Evolutionary conservation across 2,113 vertebrate genomes (phyloP).

Genomic region (Stegostoma tigrinum): DNA sequence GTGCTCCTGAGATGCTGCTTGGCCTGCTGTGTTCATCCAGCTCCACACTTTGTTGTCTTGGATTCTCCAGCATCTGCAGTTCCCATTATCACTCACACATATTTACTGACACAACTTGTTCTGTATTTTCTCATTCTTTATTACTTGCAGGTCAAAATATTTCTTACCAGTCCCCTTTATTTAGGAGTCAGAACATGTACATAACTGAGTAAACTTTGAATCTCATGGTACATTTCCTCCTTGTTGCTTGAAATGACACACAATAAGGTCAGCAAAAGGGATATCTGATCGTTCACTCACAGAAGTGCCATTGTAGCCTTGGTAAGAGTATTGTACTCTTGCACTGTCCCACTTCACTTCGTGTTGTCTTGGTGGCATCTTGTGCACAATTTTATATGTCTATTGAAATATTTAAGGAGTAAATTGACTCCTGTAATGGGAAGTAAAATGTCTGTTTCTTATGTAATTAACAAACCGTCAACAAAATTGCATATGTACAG

Average conservation of each 20-base stretch:
- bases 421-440: not conserved
- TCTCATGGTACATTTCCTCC: not conserved
- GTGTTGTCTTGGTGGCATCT: not conserved
- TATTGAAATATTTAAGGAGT: not conserved
- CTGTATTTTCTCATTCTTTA: not conserved
- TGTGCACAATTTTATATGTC: not conserved
- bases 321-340: not conserved
- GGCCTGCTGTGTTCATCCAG: too few species aligned
- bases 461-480: not conserved
- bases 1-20: too few species aligned
- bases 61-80: too few species aligned
- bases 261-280: not conserved
- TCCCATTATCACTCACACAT: too few species aligned
- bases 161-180: not conserved
- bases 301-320: not conserved
- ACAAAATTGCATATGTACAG: not conserved
- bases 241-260: constrained; percentile 4
- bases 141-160: not conserved
- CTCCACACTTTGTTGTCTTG: too few species aligned
- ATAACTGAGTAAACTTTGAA: constrained; percentile 25
- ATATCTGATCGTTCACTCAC: not conserved
- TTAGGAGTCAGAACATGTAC: constrained; percentile 21
- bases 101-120: constrained; percentile 25
- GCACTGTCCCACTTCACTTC: not conserved
- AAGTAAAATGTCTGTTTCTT: not conserved